Base-by-base conservation (phyloP, 2,888 invertebrate species). In the Mylabris sibirica region DNA sequence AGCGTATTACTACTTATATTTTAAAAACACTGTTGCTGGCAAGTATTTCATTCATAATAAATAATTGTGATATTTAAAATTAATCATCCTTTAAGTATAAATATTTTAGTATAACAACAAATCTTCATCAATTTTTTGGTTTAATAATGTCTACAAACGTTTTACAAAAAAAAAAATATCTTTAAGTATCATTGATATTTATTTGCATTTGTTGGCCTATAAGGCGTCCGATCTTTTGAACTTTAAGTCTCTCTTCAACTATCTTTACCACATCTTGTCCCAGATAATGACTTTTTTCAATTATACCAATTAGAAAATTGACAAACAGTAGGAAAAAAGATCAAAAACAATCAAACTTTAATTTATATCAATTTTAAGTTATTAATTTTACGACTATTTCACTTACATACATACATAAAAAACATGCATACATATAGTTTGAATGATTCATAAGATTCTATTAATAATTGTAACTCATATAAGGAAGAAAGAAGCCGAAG, bases 271-370 rank as follows among this genome's bases (percentile, higher is more conserved):
- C 2, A 8, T 53, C 22, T 53, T 57, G 57, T 57, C 20, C 24
- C 24, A 24, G 22, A 24, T 20, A 24, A 24, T 24, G 57, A 22
- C 57, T 12, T 57, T 57, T 57, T 57, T 57, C 22, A 57, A 24
- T 57, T 57, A 57, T 3, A 53, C 1, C 24, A 57, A 57, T 57
- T 57, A 24, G 12, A 20, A 24, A 14, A 57, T 57, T 14, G 57
- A 24, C 57, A 24, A 44, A 11, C 35, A 35, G 35, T 5, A 41
- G 4, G 41, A 9, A 49, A 20, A 20, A 20, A 44, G n/a, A 14
- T 17, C 49, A 49, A 57, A 57, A 57, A 14, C 24, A 57, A 57
- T 57, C 57, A 57, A 57, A 57, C 57, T 12, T 57, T 57, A 57
- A 57, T 57, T 57, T 57, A 24, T 57, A 24, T 57, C 57, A 57